Evolutionary conservation across 2,888 invertebrate species (phyloP).

Genomic region (Phragmatobia fuliginosa): DNA sequence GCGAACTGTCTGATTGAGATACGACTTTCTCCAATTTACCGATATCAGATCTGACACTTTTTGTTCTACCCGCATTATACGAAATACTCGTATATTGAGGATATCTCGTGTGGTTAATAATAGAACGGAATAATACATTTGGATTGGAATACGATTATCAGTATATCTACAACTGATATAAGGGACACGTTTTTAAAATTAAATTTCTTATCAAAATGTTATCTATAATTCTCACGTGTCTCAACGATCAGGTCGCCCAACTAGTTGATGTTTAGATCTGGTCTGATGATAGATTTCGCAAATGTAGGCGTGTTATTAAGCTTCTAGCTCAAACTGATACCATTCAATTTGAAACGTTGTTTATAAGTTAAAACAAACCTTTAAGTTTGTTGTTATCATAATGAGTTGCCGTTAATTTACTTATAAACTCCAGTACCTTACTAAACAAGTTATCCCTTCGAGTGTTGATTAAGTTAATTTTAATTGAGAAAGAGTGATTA

Average conservation of each 20-base stretch:
- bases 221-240: background rate
- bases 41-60: constrained; percentile 8
- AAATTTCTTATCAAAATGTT: background rate
- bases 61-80: background rate
- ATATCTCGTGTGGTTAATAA: constrained; percentile 3
- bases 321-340: background rate
- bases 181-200: constrained; percentile 11
- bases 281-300: too few species aligned
- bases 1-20: background rate
- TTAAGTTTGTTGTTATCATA: background rate
- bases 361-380: background rate
- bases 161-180: constrained; percentile 8
- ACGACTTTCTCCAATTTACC: background rate
- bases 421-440: background rate
- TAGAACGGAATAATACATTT: background rate
- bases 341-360: background rate
- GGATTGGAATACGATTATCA: background rate
- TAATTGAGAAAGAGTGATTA: background rate
- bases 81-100: background rate
- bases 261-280: background rate
- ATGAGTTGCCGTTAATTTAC: background rate
- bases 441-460: background rate
- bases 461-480: constrained; percentile 2
- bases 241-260: background rate
- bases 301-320: background rate